phyloP scores from a whole-genome alignment of 1,140 invertebrate genomes.

The Aricia agestis region DNA sequence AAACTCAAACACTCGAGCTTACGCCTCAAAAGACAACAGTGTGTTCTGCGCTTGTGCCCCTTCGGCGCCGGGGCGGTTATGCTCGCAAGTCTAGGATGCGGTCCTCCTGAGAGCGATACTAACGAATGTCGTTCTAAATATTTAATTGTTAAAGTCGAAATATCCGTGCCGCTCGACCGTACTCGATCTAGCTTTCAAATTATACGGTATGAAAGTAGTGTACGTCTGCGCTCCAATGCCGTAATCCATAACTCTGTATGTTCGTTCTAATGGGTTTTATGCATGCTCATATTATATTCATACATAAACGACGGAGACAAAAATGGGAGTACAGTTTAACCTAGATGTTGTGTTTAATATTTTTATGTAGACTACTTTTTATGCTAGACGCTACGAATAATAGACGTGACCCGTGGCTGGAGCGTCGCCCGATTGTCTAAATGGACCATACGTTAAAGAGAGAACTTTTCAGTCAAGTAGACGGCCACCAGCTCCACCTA shows the following conservation, averaged over 20 bases:
- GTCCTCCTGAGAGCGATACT: slow-evolving; percentile 58
- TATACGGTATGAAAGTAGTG: slow-evolving; percentile 50
- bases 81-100: slow-evolving; percentile 61
- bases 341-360: background rate
- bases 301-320: slow-evolving; percentile 4
- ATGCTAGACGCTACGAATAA: too few relatives aligned
- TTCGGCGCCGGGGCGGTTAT: slow-evolving; percentile 37
- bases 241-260: slow-evolving; percentile 55
- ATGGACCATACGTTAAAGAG: too few relatives aligned
- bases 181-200: slow-evolving; percentile 52
- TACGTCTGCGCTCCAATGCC: slow-evolving; percentile 34
- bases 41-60: slow-evolving; percentile 32
- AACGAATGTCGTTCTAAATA: slow-evolving; percentile 71
- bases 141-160: slow-evolving; percentile 68
- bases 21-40: slow-evolving; percentile 52
- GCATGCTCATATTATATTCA: slow-evolving; percentile 15
- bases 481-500: too few relatives aligned
- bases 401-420: background rate
- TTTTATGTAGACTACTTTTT: background rate
- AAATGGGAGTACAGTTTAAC: background rate
- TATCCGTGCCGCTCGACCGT: slow-evolving; percentile 44
- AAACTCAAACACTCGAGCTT: slow-evolving; percentile 51
- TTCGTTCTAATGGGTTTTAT: slow-evolving; percentile 34
- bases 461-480: too few relatives aligned
- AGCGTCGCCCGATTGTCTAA: too few relatives aligned